Conservation (phyloP, 2,888 invertebrate species). For the Tachina grossa region DNA sequence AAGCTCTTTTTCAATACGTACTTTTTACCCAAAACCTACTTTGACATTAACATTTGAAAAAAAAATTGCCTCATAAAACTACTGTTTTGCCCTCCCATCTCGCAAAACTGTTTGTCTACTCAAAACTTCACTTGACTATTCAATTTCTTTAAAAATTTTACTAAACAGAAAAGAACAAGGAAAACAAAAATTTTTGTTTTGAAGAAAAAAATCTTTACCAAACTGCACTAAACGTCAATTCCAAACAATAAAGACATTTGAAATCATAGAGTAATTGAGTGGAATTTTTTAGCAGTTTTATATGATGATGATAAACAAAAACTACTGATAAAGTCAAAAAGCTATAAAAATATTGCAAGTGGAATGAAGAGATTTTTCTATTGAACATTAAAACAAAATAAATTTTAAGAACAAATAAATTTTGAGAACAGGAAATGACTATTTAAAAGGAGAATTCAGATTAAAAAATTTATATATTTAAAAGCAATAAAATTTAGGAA, state of each 20-base stretch:
- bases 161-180: neutral
- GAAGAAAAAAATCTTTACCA: constrained; percentile 41
- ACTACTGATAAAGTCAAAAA: constrained; percentile 37
- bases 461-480: no score
- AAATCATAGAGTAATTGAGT: constrained; percentile 73
- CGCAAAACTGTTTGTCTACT: neutral
- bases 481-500: no score
- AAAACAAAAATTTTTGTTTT: neutral
- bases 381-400: neutral
- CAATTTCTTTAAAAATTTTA: neutral
- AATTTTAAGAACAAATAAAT: constrained; percentile 6
- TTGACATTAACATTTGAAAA: no score
- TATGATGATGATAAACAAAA: constrained; percentile 3
- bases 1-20: no score
- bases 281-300: constrained; percentile 69
- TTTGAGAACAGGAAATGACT: neutral
- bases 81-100: no score
- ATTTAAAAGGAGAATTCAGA: no score
- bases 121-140: neutral
- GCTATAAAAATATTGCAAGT: constrained; percentile 40
- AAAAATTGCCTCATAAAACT: no score
- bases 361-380: constrained; percentile 17
- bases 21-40: no score
- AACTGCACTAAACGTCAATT: constrained; percentile 67
- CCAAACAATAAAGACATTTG: constrained; percentile 69